These are phyloP conservation scores for Oscheius sp. DNA, from an alignment of 1,140 invertebrate species.

Conservation along the genomic window DNA sequence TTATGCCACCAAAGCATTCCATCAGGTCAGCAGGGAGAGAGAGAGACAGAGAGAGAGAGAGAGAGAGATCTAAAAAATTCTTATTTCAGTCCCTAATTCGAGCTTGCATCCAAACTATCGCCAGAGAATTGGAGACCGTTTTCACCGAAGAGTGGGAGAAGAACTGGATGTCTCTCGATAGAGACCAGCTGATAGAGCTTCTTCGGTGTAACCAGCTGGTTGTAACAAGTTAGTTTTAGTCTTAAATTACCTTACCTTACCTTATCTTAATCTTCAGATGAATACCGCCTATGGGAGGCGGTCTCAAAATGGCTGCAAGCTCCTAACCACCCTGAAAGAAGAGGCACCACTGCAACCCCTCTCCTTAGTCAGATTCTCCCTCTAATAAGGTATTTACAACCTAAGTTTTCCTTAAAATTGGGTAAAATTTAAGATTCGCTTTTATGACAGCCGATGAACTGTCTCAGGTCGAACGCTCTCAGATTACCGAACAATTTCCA, in stretches of 20 bases:
- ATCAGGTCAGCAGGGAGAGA: constrained; percentile 41
- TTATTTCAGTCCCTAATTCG: constrained; percentile 45
- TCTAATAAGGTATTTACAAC: constrained; percentile 41
- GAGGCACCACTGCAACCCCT: constrained; percentile 52
- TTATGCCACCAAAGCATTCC: constrained; percentile 64
- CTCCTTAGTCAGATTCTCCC: constrained; percentile 53
- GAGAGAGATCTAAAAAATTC: neutral
- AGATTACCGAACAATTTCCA: constrained; percentile 56
- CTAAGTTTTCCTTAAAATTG: neutral
- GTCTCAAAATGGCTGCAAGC: constrained; percentile 52
- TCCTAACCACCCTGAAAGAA: constrained; percentile 53
- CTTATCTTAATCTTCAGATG: constrained; percentile 40
- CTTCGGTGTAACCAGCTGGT: constrained; percentile 62
- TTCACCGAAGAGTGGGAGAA: constrained; percentile 63
- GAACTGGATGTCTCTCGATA: constrained; percentile 63
- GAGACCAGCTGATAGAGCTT: constrained; percentile 64
- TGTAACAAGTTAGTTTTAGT: constrained; percentile 46
- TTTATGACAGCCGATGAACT: constrained; percentile 64
- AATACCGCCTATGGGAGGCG: constrained; percentile 52
- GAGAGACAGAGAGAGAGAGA: neutral
- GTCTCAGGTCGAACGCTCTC: constrained; percentile 58
- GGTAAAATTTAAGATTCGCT: constrained; percentile 57
- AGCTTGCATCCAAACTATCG: constrained; percentile 61
- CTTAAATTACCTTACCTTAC: constrained; percentile 48
- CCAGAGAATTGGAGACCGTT: constrained; percentile 62